These are phyloP conservation scores for Mythimna lalbum DNA, from an alignment of 2,888 invertebrate species.

Conservation along the genomic window DNA sequence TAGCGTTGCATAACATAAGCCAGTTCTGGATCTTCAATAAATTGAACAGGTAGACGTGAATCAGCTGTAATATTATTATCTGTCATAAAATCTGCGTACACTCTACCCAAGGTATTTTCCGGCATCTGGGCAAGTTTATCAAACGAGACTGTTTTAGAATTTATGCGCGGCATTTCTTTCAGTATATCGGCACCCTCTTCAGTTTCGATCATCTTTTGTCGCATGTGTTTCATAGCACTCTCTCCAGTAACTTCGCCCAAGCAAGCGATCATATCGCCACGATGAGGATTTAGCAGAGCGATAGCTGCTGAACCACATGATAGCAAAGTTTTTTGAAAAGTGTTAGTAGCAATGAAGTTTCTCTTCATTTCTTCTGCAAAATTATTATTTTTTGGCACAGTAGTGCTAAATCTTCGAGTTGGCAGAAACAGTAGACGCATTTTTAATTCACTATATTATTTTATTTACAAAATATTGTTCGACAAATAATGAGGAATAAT, in stretches of 20 bases:
- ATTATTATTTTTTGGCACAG: conserved; percentile 70
- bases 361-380: conserved; percentile 92
- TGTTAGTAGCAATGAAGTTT: conserved; percentile 92
- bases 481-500: not conserved
- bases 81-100: conserved; percentile 95
- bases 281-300: conserved; percentile 94
- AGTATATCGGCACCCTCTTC: conserved; percentile 95
- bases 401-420: conserved; percentile 66
- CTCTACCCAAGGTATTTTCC: conserved; percentile 95
- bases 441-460: conserved; percentile 13
- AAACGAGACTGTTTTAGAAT: conserved; percentile 95
- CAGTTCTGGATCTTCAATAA: conserved; percentile 96
- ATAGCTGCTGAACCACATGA: conserved; percentile 96
- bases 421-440: conserved; percentile 65
- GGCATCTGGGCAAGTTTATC: conserved; percentile 93
- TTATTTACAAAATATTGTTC: not conserved
- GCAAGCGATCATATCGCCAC: conserved; percentile 98
- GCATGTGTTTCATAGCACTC: conserved; percentile 93
- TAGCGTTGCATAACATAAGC: conserved; percentile 99
- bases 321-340: conserved; percentile 94
- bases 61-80: conserved; percentile 98
- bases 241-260: conserved; percentile 97
- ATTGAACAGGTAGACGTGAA: conserved; percentile 96
- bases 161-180: conserved; percentile 96
- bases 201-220: conserved; percentile 93